Evolutionary conservation across 1,140 invertebrate genomes (phyloP), one percentile per base, ranked within the genome.

Genomic region (Drosophila pandora): DNA sequence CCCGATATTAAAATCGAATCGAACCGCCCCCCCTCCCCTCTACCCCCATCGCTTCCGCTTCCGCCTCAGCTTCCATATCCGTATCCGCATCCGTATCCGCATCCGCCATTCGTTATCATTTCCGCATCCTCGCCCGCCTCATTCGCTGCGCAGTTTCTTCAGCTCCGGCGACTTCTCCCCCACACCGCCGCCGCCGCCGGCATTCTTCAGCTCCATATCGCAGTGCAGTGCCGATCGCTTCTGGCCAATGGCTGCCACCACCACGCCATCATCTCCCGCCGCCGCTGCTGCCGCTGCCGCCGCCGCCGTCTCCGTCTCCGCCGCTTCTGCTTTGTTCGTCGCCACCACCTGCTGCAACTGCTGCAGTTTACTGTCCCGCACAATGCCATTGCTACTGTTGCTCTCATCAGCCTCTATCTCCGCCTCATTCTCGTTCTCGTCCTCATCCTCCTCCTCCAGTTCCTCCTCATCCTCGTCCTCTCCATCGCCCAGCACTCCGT

Each of bases 131-230:
- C 54, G 32, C 8, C 2, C 67, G 56, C 53, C 71, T 91, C 77
- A 92, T 67, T 91, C 90, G 85, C 79, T 91, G 70, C 91, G 87
- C 64, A 91, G 67, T 65, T 92, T 92, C 70, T 92, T 92, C 23
- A 90, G 50, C 64, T 92, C 91, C 32, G 91, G 91, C 47, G 83
- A 87, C 47, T 83, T 79, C 7, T 76, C 77, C 34, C 61, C 43
- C 0, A 47, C 59, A 30, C 17, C 68, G 28, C 39, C 50, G 32
- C 43, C 59, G 30, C 17, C 68, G 28, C 39, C 50, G 32, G 41
- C 41, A 45, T 59, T 63, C 13, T 52, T 71, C 53, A 77, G 30
- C 43, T 76, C 63, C 64, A 80, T 52, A 49, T 76, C 79, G 57
- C 71, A 90, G 23, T 76, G 79, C 52, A 72, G 70, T 30, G 71